Evolutionary conservation across 2,797 vertebrate genomes (phyloP), one percentile per base, ranked within the genome.

Genomic region (Lagocephalus sceleratus): DNA sequence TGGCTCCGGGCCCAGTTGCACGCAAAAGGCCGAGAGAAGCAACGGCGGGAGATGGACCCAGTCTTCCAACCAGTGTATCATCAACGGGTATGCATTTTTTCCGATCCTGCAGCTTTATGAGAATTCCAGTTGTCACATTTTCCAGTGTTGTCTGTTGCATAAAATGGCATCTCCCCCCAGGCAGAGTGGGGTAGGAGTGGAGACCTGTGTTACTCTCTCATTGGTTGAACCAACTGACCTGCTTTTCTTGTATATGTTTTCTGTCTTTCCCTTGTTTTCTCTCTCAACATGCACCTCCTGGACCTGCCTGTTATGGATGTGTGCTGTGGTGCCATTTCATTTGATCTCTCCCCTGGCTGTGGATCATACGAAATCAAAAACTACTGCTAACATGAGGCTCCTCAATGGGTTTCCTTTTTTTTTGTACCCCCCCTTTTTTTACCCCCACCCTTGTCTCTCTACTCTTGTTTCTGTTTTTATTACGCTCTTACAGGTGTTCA

Each of bases 201-300:
- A 87, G 79, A 85, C 85, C 82, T 86, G 73, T 86, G 62, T 83
- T 73, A 76, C 49, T 51, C 66, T 29, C 70, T 57, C 20, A 19
- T 56, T 77, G 59, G 48, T 66, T 16, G 57, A 85, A 71, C 61
- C 66, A 54, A 83, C 90, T 90, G 89, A 90, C 87, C 71, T 25
- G 26, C 67, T 83, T 56, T 82, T 88, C 79, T 80, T 89, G 83
- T 89, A 90, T 85, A 86, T 90, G 87, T 91, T 86, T 85, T 83
- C 84, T 90, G 85, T 89, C 86, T 90, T 86, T 89, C 88, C 83
- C 83, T 76, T 90, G 84, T 88, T 86, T 75, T 89, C 85, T 90
- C 82, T 91, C 86, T 90, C 83, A 81, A 90, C 90, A 90, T 90
- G 88, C 90, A 87, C 90, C 71, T 81, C 60, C 68, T 7, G 87